Evolutionary conservation across 2,797 vertebrate genomes (phyloP).

Genomic region (Dendrocincla tyrannina): DNA sequence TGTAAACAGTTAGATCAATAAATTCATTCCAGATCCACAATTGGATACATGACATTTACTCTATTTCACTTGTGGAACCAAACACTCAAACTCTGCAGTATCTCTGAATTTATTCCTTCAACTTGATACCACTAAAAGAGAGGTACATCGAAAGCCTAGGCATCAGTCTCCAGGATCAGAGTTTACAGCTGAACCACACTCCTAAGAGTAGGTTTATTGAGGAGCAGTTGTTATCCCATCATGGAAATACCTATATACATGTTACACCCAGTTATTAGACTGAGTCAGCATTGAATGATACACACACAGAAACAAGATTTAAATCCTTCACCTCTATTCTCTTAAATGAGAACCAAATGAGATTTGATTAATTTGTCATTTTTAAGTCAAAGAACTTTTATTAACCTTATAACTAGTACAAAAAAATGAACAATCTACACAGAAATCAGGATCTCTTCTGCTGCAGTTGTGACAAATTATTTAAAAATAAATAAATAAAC

Average conservation of each 20-base stretch:
- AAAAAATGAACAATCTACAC: accelerated
- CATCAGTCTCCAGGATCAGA: neutral
- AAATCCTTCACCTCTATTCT: neutral
- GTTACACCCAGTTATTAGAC: neutral
- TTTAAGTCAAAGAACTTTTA: neutral
- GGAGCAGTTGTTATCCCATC: neutral
- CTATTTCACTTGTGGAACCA: neutral
- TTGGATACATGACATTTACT: neutral
- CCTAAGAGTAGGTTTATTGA: neutral
- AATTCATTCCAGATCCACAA: neutral
- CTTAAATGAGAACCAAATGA: neutral
- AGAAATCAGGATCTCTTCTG: neutral
- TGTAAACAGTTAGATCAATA: neutral
- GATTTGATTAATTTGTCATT: neutral
- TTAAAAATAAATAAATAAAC: neutral
- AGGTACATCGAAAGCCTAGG: neutral
- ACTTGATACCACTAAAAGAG: neutral
- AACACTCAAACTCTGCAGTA: neutral
- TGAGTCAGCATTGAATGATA: neutral
- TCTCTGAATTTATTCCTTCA: neutral
- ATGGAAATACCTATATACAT: neutral
- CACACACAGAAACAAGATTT: neutral
- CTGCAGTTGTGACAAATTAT: neutral
- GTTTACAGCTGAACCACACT: neutral
- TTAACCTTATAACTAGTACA: neutral